Base-by-base conservation (phyloP, 2,888 invertebrate species). In the Caenorhabditis sulstoni region DNA sequence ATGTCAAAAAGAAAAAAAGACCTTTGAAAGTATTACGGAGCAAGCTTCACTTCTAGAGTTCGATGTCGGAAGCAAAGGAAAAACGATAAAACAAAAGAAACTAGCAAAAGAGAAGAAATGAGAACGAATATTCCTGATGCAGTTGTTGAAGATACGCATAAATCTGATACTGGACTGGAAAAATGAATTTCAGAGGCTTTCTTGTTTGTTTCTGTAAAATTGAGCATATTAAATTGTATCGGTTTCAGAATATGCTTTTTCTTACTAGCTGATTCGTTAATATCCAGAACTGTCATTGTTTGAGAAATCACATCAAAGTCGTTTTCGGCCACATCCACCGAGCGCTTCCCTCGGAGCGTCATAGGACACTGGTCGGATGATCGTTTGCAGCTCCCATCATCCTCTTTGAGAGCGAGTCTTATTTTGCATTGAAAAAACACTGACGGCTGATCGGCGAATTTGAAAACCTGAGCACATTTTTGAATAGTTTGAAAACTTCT, bases 351-450 rank as follows among this genome's bases (percentile, higher is more conserved):
- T 22, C 88, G 79, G 9, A 81, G 59, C n/a, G 86, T 75, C 12
- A 59, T 70, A 2, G 85, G 84, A 59, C 88, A 88, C 55, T 83
- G 62, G 74, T 88, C 87, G 9, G 86, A 86, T 12, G 86, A 83
- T 16, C 88, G 68, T 81, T 83, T 76, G 65, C 86, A 86, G 1
- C 64, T 61, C 39, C 82, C 83, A 59, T 82, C 80, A 37, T 87
- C 85, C 53, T 88, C 84, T 77, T 88, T 89, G 20, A 87, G 64
- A 9, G 83, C 81, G 9, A 89, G 78, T 45, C 87, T 66, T 23
- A 89, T 87, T 62, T 88, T 87, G 58, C 89, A 89, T 71, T 89
- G 86, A 81, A 89, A 89, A 74, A 87, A 89, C 3, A 89, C 81
- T 1, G 86, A 86, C 3, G 86, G 84, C 53, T 87, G 86, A 57